Evolutionary conservation across 2,113 vertebrate species (phyloP).

Genomic region (Rhinoptilus africanus): DNA sequence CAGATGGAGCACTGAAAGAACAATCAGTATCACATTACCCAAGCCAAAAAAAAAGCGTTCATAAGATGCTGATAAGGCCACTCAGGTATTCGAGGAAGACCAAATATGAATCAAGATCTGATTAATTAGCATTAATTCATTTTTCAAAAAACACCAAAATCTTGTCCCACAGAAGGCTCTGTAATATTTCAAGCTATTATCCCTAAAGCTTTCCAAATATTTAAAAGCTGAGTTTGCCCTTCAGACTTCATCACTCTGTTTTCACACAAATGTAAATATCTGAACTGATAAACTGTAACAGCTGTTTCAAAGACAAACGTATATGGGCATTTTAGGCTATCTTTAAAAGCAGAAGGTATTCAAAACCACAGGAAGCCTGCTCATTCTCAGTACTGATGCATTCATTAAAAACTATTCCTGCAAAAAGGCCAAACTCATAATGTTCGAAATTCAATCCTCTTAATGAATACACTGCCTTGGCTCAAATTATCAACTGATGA

Average conservation of each 20-base stretch:
- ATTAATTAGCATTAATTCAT: background rate
- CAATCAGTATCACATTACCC: background rate
- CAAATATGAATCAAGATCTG: background rate
- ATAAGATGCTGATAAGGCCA: background rate
- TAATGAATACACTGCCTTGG: background rate
- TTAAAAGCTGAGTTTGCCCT: background rate
- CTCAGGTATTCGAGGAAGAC: background rate
- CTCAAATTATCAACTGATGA: background rate
- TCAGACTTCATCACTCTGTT: background rate
- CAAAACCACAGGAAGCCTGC: background rate
- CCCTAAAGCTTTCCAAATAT: background rate
- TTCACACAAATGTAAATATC: background rate
- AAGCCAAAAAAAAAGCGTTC: background rate
- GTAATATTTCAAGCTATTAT: background rate
- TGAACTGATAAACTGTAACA: background rate
- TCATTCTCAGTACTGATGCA: background rate
- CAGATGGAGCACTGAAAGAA: background rate
- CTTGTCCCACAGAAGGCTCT: background rate
- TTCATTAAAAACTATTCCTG: background rate
- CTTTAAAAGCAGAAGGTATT: background rate
- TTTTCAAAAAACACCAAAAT: background rate
- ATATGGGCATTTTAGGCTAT: background rate
- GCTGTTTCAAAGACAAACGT: background rate
- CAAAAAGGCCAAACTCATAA: background rate
- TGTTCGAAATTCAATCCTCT: background rate